Base-by-base conservation (phyloP, 2,797 vertebrate genomes). In the Molossus alvarezi region DNA sequence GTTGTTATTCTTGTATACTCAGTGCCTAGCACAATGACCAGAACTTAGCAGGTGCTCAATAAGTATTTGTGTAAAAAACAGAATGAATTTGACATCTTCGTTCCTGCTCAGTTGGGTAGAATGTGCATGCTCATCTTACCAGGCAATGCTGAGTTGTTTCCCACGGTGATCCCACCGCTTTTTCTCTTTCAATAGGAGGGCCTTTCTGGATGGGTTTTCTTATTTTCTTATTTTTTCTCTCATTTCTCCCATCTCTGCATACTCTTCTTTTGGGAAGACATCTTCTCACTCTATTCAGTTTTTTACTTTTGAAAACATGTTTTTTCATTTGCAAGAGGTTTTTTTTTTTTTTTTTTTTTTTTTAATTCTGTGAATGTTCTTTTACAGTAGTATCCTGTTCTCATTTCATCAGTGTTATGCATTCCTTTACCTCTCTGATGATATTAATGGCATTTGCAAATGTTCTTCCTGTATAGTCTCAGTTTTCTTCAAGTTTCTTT, bases 281-380 rank as follows among this genome's bases (percentile, higher is more conserved):
- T 62, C 9, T 33, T 90, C 17, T 29, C 4, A 5, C 6, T 82
- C n/a, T 82, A 33, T 20, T 23, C 25, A 71, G 37, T 18, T 55
- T 29, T 77, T 73, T 27, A 48, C 75, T 86, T 90, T 48, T 62
- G n/a, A 71, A 77, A 51, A 29, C 18, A 29, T 48, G 13, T 51
- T 88, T 88, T 72, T 80, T 83, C 72, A 90, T 83, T 83, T 72
- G 9, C n/a, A 72, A 90, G 76, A 53, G 6, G 12, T n/a, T n/a
- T n/a, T n/a, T n/a, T n/a, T n/a, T n/a, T n/a, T n/a, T n/a, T n/a
- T n/a, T n/a, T n/a, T n/a, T n/a, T n/a, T n/a, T n/a, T n/a, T n/a
- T 91, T 76, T 7, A 88, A 67, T 55, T 37, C 33, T 86, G 15
- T 85, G 79, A 53, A 58, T 57, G 4, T 71, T 58, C 27, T 77